Conservation (phyloP, 37 sponge, comb jelly and placozoan species). For the Cladorhizidae sp. region DNA sequence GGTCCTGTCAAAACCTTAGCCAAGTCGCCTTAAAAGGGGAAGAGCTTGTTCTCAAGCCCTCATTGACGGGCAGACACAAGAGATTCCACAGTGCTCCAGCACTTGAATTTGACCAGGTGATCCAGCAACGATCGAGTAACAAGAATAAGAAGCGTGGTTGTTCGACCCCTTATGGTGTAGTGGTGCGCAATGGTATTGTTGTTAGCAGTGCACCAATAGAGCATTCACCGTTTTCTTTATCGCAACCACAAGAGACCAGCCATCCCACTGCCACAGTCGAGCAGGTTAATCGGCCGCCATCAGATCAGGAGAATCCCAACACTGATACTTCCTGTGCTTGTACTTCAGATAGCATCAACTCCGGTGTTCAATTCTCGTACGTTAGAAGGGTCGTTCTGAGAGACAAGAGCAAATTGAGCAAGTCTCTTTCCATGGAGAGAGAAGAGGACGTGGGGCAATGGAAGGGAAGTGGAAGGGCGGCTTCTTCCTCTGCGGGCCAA, state of each 20-base stretch:
- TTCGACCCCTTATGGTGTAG: not conserved
- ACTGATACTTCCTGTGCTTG: no score
- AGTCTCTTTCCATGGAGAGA: not conserved
- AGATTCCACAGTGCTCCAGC: slow-evolving; percentile 1
- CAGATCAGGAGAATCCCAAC: no score
- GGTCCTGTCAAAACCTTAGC: slow-evolving; percentile 14
- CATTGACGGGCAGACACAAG: not conserved
- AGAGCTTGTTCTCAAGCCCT: not conserved
- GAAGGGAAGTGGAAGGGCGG: slow-evolving; percentile 3
- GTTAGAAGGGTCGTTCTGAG: not conserved
- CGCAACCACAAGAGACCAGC: no score
- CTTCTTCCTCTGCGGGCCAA: slow-evolving; percentile 1
- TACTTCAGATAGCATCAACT: not conserved
- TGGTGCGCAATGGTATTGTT: not conserved
- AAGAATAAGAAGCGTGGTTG: not conserved
- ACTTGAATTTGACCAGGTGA: not conserved
- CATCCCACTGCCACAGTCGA: no score
- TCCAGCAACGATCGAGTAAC: not conserved
- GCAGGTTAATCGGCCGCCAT: no score
- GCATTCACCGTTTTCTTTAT: no score
- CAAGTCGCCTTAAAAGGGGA: not conserved
- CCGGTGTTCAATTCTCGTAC: not conserved
- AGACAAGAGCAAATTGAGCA: not conserved
- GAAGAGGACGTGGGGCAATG: not conserved
- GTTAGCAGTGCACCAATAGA: not conserved